Percentiles rank a stretch among this genome's conserved stretches.
Evolutionary conservation across 2,113 vertebrate species (phyloP).

Genomic region (Psammodynastes pulverulentus): DNA sequence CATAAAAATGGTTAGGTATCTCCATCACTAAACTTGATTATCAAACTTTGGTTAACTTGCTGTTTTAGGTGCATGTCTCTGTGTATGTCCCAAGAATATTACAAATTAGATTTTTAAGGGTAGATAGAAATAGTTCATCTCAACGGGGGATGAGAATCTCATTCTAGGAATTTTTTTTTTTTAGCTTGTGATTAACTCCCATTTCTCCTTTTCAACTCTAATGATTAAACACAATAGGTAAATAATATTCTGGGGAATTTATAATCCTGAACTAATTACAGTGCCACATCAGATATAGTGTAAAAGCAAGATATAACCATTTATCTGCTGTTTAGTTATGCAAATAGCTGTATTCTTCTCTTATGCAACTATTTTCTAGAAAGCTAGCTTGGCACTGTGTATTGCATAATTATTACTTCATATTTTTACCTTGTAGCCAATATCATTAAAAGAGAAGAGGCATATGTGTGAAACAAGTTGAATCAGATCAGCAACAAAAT

Average conservation of each 20-base stretch:
- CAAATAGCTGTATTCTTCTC: background rate
- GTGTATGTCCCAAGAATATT: background rate
- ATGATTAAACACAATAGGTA: constrained; percentile 10
- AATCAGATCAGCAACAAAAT: background rate
- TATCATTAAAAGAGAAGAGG: background rate
- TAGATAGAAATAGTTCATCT: background rate
- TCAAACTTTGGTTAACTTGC: background rate
- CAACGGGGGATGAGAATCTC: background rate
- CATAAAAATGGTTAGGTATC: background rate
- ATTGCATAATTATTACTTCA: constrained; percentile 26
- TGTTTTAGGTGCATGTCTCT: background rate
- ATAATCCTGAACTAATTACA: constrained; percentile 22
- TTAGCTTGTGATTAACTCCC: background rate
- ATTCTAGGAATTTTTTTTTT: background rate
- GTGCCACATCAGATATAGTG: background rate
- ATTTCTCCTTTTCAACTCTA: background rate
- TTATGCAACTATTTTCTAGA: constrained; percentile 22
- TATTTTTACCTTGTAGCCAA: constrained; percentile 31
- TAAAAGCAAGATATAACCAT: background rate
- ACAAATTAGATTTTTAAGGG: background rate
- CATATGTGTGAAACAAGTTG: background rate
- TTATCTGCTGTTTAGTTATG: constrained; percentile 22
- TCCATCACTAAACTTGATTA: background rate
- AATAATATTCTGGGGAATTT: background rate
- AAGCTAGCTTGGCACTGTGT: constrained; percentile 31